Base-by-base conservation (phyloP, 2,113 vertebrate species). In the Fukomys damarensis region DNA sequence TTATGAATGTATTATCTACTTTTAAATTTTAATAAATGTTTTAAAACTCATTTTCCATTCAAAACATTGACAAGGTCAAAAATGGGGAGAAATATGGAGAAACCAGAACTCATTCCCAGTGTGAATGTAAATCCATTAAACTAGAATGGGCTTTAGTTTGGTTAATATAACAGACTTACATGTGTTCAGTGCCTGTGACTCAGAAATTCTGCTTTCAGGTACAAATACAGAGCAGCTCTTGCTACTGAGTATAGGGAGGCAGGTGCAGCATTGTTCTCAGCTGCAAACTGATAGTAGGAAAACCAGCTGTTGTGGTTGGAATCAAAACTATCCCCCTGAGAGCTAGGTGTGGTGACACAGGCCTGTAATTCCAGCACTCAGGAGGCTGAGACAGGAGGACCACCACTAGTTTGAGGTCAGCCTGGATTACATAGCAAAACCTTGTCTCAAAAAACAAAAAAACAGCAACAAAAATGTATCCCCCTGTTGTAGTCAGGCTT, bases 241-340 rank as follows among this genome's bases (percentile, higher is more conserved):
- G 19, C 58, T 35, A 46, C 61, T 8, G 28, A 7, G 3, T n/a
- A 41, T 66, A 66, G 3, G 43, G 28, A 65, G 5, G n/a, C 1
- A 16, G 35, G 11, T 35, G 3, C 4, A 4, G 52, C 8, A 3
- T 38, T 22, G 24, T 8, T 17, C 32, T 6, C 16, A 6, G 7
- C 22, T 16, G 41, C 24, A 61, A 52, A 52, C 5, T 8, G 24
- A 7, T 3, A 19, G 10, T 17, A 30, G 9, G 59, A 46, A 84
- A 46, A 30, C 0, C 2, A 30, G 56, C 26, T 68, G 14, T 17
- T 66, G 65, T 66, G 65, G 6, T 16, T n/a, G 65, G 65, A 6
- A 66, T n/a, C 14, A 49, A n/a, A 66, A 35, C 65, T 35, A n/a
- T 17, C 16, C 65, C 32, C 65, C 35, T 13, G 9, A 49, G 46